These are phyloP conservation scores for Tachina grossa DNA, from an alignment of 2,888 invertebrate genomes.

Conservation along the genomic window DNA sequence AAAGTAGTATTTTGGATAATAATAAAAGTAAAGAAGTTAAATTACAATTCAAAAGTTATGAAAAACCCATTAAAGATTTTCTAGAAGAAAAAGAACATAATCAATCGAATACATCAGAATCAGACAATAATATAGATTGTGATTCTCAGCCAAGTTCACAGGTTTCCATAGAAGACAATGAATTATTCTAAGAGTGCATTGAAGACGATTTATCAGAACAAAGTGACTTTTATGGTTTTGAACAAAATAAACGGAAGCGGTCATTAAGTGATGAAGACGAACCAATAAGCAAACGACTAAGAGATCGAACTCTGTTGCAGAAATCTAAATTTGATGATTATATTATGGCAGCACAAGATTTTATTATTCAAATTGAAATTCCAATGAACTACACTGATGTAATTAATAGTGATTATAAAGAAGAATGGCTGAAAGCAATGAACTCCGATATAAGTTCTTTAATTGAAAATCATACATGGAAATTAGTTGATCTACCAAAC, in stretches of 20 bases:
- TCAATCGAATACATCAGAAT: background rate
- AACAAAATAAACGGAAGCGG: background rate
- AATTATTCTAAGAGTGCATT: constrained; percentile 1
- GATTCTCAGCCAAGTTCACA: background rate
- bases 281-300: constrained; percentile 21
- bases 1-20: background rate
- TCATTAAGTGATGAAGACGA: constrained; percentile 1
- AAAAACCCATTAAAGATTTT: background rate
- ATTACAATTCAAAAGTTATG: constrained; percentile 9
- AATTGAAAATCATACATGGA: no score
- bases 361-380: constrained; percentile 19
- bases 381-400: background rate
- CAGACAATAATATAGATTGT: background rate
- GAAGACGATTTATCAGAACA: background rate
- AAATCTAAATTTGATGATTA: constrained; percentile 29
- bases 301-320: constrained; percentile 4
- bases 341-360: constrained; percentile 4
- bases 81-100: no score
- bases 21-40: background rate
- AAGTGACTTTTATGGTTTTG: constrained; percentile 27
- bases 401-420: background rate
- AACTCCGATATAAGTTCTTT: no score
- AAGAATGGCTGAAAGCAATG: no score
- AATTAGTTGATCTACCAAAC: no score
- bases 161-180: background rate